Percentiles rank a stretch among this genome's conserved stretches.
phyloP scores from a whole-genome alignment of 2,113 vertebrate genomes.

The Cryptomyrus ogoouensis region DNA sequence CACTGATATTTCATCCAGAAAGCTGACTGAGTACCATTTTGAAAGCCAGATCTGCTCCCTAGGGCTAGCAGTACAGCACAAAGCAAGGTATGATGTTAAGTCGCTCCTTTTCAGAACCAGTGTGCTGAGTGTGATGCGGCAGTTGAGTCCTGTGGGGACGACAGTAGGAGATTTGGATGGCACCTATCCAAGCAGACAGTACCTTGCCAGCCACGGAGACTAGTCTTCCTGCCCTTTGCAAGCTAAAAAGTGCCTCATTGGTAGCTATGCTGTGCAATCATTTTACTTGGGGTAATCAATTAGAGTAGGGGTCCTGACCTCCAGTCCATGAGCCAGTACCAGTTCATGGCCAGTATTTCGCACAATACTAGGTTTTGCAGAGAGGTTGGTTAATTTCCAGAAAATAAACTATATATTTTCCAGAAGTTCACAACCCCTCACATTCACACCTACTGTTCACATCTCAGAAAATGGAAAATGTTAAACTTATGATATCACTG shows the following conservation, averaged over 20 bases:
- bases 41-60: neutral
- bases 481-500: neutral
- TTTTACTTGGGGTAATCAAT: neutral
- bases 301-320: neutral
- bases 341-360: neutral
- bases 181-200: neutral
- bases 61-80: neutral
- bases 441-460: neutral
- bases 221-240: neutral
- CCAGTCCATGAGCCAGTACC: neutral
- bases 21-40: neutral
- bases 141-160: neutral
- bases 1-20: neutral
- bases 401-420: neutral
- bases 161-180: neutral
- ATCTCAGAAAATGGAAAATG: neutral
- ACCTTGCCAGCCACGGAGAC: neutral
- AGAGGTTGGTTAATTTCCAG: neutral
- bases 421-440: neutral
- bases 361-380: neutral
- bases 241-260: neutral
- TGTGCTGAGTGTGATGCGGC: neutral
- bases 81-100: neutral
- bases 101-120: neutral
- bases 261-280: neutral